Evolutionary conservation across 2,797 vertebrate genomes (phyloP), one percentile per base, ranked within the genome.

Genomic region (Lithobates pipiens): DNA sequence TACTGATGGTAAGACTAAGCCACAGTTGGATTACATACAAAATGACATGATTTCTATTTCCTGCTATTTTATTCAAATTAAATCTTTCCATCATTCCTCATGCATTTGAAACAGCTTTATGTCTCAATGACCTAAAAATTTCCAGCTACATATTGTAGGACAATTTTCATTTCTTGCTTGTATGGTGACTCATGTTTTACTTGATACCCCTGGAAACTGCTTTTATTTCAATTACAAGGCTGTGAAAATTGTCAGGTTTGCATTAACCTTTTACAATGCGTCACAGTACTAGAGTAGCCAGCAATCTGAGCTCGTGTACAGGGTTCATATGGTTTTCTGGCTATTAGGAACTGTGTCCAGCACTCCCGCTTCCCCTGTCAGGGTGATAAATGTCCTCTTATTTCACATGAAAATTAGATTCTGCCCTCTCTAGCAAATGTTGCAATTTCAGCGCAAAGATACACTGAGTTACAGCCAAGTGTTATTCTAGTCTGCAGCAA

Each of bases 381-480:
- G 8, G 18, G 80, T 82, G 80, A 82, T 82, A 82, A 82, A 82
- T 82, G 80, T 82, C 70, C 70, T 71, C 70, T 82, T 82, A 82
- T 82, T 82, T 63, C 70, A 82, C 70, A 82, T 82, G 80, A 82
- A 82, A 82, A 82, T 82, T 34, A 74, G 80, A 73, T 82, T 82
- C 80, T 10, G n/a, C 54, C n/a, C 54, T 42, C 34, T 63, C 32
- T 42, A 44, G 70, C 34, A 82, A 73, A 73, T 70, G 13, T 54
- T 82, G 80, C 54, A 42, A 82, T 73, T 73, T 82, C 50, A 82
- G 32, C 34, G 69, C 54, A 82, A 82, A 73, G 70, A 63, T 57
- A 63, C 70, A 63, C 39, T 21, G 36, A 27, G 61, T 82, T 80
- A 63, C 8, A 65, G 54, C 54, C 36, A 73, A 61, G 44, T 13